Base-by-base conservation (phyloP, 2,888 invertebrate species). In the Cotesia congregata region DNA sequence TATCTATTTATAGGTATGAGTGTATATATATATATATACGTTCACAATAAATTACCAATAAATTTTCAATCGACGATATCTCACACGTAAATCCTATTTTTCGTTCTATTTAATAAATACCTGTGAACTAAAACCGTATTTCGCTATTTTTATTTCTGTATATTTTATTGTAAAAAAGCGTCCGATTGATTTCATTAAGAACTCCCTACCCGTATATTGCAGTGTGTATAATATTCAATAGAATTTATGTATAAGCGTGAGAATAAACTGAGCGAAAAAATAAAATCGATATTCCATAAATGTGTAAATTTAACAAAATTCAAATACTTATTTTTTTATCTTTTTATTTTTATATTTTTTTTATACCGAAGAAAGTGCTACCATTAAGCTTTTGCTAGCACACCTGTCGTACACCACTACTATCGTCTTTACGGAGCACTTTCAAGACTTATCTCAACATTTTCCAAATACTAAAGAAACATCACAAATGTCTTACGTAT, bases 271-370 rank as follows among this genome's bases (percentile, higher is more conserved):
- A 20, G 30, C 6, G 7, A 17, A 38, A 38, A 20, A 7, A 5
- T 67, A 78, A 82, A 85, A 86, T 87, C 86, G 85, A 87, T 87
- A 87, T 87, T 86, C 86, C 84, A 87, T 86, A 86, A 87, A 87
- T 85, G 85, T 87, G 85, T 85, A 86, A 87, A 87, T 86, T 84
- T 83, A 83, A 83, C 81, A 78, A 82, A 82, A 84, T 84, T 78
- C 79, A 70, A 82, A 81, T 82, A 81, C 84, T 84, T 83, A 50
- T 12, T 50, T 50, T 50, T 50, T 50, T 50, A 12, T 50, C 7
- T 50, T 50, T 50, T 50, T 50, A 50, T 50, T 12, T 50, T 12
- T 50, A 50, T 50, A 50, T 50, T 50, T 50, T 78, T 75, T 77
- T 75, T 69, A 17, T 30, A 60, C 73, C 40, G 40, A 69, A 70